Percentiles rank a stretch among this genome's conserved stretches.
phyloP scores from a whole-genome alignment of 2,888 invertebrate genomes.

The Drosophila greeni region DNA sequence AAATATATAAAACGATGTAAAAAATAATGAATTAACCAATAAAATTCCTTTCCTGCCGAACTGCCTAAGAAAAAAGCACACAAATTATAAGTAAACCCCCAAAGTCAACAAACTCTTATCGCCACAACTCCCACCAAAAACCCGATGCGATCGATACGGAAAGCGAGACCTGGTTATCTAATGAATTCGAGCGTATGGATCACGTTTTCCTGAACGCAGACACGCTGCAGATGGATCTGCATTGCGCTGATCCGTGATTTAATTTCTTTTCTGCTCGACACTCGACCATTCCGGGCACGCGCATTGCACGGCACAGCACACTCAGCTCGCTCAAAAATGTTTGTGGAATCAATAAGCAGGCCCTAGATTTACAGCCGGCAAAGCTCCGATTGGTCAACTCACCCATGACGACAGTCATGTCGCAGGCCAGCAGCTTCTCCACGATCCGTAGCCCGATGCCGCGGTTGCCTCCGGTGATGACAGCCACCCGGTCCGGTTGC shows the following conservation, averaged over 20 bases:
- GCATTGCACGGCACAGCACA: slow-evolving; percentile 10
- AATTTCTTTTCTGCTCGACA: slow-evolving; percentile 4
- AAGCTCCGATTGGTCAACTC: slow-evolving; percentile 64
- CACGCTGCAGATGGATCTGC: slow-evolving; percentile 22
- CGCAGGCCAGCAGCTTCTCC: slow-evolving; percentile 86
- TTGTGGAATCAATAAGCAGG: slow-evolving; percentile 49
- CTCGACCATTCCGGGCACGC: slow-evolving; percentile 18
- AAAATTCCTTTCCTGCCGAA: not conserved
- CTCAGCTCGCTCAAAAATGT: slow-evolving; percentile 11
- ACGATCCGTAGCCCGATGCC: slow-evolving; percentile 90
- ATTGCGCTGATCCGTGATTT: slow-evolving; percentile 11
- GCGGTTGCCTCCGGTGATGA: slow-evolving; percentile 92
- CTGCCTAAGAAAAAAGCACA: not conserved
- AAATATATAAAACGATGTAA: not conserved
- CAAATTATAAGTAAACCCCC: not conserved
- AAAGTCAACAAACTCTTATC: slow-evolving; percentile 35
- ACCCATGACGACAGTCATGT: slow-evolving; percentile 88
- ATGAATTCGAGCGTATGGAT: slow-evolving; percentile 5
- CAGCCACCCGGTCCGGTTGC: slow-evolving; percentile 84
- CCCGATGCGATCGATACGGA: not conserved
- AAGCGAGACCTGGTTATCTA: slow-evolving; percentile 21
- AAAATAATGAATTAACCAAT: not conserved
- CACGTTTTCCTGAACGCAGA: slow-evolving; percentile 23
- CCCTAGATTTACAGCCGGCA: slow-evolving; percentile 3
- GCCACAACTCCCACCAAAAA: not conserved